Percentiles rank a stretch among this genome's conserved stretches.
phyloP scores from a whole-genome alignment of 2,888 invertebrate genomes.

The Leistus spinibarbis region DNA sequence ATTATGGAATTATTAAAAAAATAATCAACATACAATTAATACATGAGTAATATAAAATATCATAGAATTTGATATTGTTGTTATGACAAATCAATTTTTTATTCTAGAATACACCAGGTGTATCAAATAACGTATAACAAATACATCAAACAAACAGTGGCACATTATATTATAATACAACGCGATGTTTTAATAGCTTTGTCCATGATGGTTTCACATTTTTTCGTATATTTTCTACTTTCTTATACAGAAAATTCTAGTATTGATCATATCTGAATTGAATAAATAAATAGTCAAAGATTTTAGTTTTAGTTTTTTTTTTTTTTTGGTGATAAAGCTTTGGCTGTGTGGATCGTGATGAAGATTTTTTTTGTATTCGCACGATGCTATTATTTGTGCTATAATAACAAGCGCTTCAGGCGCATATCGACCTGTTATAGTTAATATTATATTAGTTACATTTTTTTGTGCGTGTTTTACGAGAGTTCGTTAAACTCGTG shows the following conservation, averaged over 20 bases:
- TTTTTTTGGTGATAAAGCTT: background rate
- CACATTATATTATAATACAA: background rate
- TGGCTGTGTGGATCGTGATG: background rate
- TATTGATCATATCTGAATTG: too few species aligned
- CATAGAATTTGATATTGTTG: background rate
- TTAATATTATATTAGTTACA: background rate
- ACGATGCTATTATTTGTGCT: background rate
- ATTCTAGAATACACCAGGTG: background rate
- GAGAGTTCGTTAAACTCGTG: conserved; percentile 22
- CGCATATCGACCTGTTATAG: conserved; percentile 23
- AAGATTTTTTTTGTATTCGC: background rate
- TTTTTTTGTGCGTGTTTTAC: conserved; percentile 15
- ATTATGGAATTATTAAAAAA: too few species aligned
- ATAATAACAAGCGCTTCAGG: background rate
- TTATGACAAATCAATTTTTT: background rate
- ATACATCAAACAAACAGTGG: too few species aligned
- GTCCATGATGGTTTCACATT: conserved; percentile 10
- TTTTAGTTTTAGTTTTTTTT: background rate
- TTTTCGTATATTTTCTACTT: background rate
- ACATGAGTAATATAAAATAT: background rate
- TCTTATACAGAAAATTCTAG: too few species aligned
- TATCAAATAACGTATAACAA: background rate
- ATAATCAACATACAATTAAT: too few species aligned
- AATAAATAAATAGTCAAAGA: too few species aligned
- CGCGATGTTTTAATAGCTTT: conserved; percentile 26